phyloP scores from a whole-genome alignment of 2,888 invertebrate genomes.

The Belgica antarctica region DNA sequence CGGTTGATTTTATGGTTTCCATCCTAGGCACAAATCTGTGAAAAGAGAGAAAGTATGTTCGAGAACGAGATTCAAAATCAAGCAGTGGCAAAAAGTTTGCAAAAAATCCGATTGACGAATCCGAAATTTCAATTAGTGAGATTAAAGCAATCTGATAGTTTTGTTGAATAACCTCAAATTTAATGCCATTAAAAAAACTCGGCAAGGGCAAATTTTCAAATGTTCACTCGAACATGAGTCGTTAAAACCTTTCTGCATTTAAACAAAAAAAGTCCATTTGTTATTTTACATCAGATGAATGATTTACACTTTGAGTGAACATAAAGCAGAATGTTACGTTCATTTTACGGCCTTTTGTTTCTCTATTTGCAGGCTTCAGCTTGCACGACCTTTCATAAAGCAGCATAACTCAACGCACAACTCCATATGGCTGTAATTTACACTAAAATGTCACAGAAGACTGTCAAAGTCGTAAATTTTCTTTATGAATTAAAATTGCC shows the following conservation, averaged over 20 bases:
- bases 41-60: neutral
- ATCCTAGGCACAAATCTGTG: neutral
- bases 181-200: neutral
- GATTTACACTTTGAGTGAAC: conserved; percentile 26
- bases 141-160: conserved; percentile 27
- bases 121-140: conserved; percentile 33
- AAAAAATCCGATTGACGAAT: conserved; percentile 37
- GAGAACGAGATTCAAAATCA: neutral
- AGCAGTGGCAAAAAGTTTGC: neutral
- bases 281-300: conserved; percentile 10
- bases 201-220: neutral
- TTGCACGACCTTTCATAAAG: neutral
- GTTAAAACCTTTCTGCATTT: neutral
- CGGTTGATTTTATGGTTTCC: conserved; percentile 2
- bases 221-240: neutral
- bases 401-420: neutral
- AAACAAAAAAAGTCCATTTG: conserved; percentile 4
- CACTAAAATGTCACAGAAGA: conserved; percentile 19
- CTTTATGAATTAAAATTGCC: too few relatives aligned
- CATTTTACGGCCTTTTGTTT: neutral
- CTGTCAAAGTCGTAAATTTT: conserved; percentile 35
- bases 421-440: conserved; percentile 21
- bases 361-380: neutral
- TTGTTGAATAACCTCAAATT: neutral
- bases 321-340: neutral